These are phyloP conservation scores for Enoplosus armatus DNA, from an alignment of 2,797 vertebrate genomes.

Conservation along the genomic window DNA sequence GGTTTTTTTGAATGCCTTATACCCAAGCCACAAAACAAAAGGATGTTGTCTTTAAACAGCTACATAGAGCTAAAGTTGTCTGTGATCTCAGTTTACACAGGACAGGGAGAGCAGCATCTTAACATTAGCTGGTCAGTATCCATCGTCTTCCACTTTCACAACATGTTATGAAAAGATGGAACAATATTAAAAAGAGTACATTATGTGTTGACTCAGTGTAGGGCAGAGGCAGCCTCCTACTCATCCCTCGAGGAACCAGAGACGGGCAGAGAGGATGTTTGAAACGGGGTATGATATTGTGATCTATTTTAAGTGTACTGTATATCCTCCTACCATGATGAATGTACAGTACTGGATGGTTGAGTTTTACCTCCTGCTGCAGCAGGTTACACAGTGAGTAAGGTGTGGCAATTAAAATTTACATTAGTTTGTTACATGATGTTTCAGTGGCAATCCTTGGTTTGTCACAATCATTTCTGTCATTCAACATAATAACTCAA, in stretches of 20 bases:
- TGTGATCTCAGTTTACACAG: conserved; percentile 2
- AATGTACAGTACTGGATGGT: conserved; percentile 33
- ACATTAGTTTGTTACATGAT: not conserved
- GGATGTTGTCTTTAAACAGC: not conserved
- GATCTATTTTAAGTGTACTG: conserved; percentile 50
- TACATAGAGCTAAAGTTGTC: not conserved
- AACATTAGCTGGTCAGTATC: conserved; percentile 12
- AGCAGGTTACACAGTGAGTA: not conserved
- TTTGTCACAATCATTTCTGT: not conserved
- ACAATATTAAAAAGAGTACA: conserved; percentile 49
- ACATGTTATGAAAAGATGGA: conserved; percentile 59
- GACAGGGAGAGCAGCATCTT: not conserved
- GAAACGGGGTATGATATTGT: conserved; percentile 33
- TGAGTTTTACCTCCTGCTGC: not conserved
- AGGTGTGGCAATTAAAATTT: not conserved
- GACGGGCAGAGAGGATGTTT: conserved; percentile 44
- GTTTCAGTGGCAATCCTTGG: not conserved
- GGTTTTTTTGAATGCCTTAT: not conserved
- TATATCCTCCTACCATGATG: conserved; percentile 36
- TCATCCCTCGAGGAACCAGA: conserved; percentile 58
- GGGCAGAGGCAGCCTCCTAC: conserved; percentile 63
- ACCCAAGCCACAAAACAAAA: not conserved
- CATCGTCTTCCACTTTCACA: conserved; percentile 40
- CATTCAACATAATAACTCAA: not conserved
- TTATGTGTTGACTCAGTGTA: conserved; percentile 43